Evolutionary conservation across 2,113 vertebrate genomes (phyloP).

Genomic region (Chlamydotis undulata): DNA sequence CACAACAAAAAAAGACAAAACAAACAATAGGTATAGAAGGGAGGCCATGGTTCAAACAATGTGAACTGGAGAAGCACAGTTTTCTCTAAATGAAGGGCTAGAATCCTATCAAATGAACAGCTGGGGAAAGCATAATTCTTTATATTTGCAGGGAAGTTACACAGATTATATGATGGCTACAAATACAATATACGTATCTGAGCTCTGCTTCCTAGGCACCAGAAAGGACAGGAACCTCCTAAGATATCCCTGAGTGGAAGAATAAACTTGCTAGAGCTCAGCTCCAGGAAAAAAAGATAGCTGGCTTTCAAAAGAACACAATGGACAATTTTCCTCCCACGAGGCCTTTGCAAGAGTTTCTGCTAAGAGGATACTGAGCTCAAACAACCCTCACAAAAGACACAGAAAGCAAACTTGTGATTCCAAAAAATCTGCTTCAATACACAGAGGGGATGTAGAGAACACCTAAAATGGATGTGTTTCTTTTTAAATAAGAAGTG

Average conservation of each 20-base stretch:
- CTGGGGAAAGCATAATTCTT: slow-evolving; percentile 7
- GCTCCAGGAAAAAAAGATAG: slow-evolving; percentile 52
- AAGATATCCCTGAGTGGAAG: slow-evolving; percentile 53
- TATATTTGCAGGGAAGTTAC: slow-evolving; percentile 43
- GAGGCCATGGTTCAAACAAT: slow-evolving; percentile 33
- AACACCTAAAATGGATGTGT: not conserved
- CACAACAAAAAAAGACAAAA: slow-evolving; percentile 47
- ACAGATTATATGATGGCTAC: slow-evolving; percentile 16
- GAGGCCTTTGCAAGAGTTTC: slow-evolving; percentile 13
- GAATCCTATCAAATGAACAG: slow-evolving; percentile 38
- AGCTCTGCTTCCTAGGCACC: slow-evolving; percentile 31
- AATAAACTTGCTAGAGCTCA: slow-evolving; percentile 43
- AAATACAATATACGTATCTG: slow-evolving; percentile 41
- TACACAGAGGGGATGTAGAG: not conserved
- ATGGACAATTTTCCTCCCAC: slow-evolving; percentile 45
- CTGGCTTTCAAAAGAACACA: slow-evolving; percentile 42
- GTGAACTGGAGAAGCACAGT: not conserved
- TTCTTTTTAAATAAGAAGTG: not conserved
- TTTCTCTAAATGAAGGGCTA: slow-evolving; percentile 29
- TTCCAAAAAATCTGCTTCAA: not conserved
- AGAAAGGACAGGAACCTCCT: slow-evolving; percentile 51
- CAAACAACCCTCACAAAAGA: slow-evolving; percentile 19
- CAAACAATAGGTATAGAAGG: slow-evolving; percentile 65
- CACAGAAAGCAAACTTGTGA: not conserved
- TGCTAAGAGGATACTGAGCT: slow-evolving; percentile 16